phyloP scores from a whole-genome alignment of 2,888 invertebrate species.

The Rosalia funebris region DNA sequence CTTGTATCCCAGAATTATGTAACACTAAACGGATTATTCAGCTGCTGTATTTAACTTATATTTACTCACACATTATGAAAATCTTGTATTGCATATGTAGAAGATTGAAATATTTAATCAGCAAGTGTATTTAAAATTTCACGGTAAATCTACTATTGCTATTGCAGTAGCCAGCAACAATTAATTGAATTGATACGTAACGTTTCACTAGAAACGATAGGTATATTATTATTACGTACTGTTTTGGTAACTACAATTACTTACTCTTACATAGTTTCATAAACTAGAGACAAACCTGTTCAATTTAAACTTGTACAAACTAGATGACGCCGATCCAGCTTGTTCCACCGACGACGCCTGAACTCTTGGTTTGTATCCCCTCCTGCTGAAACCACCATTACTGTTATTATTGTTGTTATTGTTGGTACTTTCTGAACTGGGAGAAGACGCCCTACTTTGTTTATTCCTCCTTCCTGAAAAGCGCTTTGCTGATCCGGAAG shows the following conservation, averaged over 20 bases:
- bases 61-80: too few relatives aligned
- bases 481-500: conserved; percentile 66
- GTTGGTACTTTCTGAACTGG: conserved; percentile 50
- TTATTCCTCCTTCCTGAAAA: conserved; percentile 61
- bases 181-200: too few relatives aligned
- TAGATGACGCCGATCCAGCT: conserved; percentile 66
- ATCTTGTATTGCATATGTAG: too few relatives aligned
- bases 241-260: not conserved
- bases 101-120: too few relatives aligned
- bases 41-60: too few relatives aligned
- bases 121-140: too few relatives aligned
- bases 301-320: conserved; percentile 81
- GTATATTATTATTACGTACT: not conserved
- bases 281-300: conserved; percentile 63
- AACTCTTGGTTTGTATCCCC: conserved; percentile 77
- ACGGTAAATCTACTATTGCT: too few relatives aligned
- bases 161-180: too few relatives aligned
- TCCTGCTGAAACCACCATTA: conserved; percentile 64
- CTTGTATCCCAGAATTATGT: too few relatives aligned
- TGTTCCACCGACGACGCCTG: conserved; percentile 68
- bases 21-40: too few relatives aligned
- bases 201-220: too few relatives aligned
- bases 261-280: not conserved
- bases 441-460: conserved; percentile 42
- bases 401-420: conserved; percentile 54